Evolutionary conservation across 1,140 invertebrate genomes (phyloP).

Genomic region (Bradysia coprophila): DNA sequence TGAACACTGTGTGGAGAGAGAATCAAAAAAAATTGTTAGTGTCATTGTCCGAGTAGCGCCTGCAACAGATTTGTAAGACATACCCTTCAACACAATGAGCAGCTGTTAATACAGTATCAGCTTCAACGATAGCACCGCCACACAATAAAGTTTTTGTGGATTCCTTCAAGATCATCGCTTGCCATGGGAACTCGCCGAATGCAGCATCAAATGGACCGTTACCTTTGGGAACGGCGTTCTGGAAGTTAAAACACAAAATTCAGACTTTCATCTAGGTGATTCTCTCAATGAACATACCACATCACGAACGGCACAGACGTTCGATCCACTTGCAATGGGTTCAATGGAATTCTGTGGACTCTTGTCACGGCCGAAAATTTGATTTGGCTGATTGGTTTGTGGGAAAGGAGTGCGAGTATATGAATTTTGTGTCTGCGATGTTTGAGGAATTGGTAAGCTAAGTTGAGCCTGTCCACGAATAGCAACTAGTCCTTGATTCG

Average conservation of each 20-base stretch:
- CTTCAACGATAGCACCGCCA: conserved; percentile 21
- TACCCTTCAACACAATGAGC: conserved; percentile 45
- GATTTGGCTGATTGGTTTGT: neutral
- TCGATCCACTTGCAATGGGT: neutral
- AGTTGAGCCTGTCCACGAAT: conserved; percentile 8
- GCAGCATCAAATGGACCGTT: conserved; percentile 4
- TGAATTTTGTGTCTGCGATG: neutral
- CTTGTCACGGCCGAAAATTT: neutral
- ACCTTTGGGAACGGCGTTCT: conserved; percentile 25
- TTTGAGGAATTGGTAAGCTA: neutral
- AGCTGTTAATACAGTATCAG: conserved; percentile 16
- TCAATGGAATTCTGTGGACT: neutral
- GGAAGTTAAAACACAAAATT: neutral
- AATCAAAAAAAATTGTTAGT: conserved; percentile 1
- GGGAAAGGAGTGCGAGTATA: neutral
- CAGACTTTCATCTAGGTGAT: neutral
- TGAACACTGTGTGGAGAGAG: neutral
- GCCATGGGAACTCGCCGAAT: conserved; percentile 24
- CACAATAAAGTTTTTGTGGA: conserved; percentile 19
- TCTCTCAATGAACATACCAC: neutral
- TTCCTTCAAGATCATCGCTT: conserved; percentile 21
- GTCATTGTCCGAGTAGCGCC: no score
- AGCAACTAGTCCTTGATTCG: conserved; percentile 3
- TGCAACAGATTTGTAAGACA: neutral
- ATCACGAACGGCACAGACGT: neutral